These are phyloP conservation scores for Micromesistius poutassou DNA, from an alignment of 2,797 vertebrate genomes.

Conservation along the genomic window DNA sequence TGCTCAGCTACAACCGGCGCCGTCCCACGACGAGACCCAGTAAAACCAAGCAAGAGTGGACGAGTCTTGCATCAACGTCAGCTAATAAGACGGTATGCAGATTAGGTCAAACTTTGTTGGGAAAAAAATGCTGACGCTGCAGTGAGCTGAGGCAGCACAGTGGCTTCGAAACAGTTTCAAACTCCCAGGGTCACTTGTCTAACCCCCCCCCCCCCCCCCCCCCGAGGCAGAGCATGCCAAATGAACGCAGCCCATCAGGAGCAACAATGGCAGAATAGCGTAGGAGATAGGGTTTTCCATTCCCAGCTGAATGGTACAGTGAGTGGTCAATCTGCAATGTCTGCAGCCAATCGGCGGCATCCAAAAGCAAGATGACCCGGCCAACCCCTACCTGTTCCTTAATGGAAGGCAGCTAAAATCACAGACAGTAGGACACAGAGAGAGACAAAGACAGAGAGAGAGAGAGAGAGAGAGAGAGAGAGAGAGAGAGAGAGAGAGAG, in stretches of 20 bases:
- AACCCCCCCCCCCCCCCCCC: too few species aligned
- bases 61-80: not conserved
- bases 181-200: not conserved
- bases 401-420: not conserved
- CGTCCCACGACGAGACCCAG: not conserved
- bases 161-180: not conserved
- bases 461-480: too few species aligned
- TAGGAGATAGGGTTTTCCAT: not conserved
- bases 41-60: too few species aligned
- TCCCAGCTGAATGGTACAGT: not conserved
- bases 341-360: not conserved
- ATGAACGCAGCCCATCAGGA: not conserved
- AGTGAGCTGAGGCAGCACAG: not conserved
- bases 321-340: not conserved
- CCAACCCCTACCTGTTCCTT: not conserved
- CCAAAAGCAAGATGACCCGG: not conserved
- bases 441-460: not conserved
- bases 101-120: conserved; percentile 26
- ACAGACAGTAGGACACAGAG: not conserved
- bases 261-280: not conserved
- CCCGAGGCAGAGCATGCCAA: not conserved
- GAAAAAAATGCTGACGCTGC: not conserved
- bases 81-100: conserved; percentile 42
- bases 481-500: not conserved
- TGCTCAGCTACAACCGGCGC: too few species aligned